A percentile compares a stretch with the other conserved stretches of the same genome.
phyloP scores from a whole-genome alignment of 2,888 invertebrate species.

The Acronicta aceris region DNA sequence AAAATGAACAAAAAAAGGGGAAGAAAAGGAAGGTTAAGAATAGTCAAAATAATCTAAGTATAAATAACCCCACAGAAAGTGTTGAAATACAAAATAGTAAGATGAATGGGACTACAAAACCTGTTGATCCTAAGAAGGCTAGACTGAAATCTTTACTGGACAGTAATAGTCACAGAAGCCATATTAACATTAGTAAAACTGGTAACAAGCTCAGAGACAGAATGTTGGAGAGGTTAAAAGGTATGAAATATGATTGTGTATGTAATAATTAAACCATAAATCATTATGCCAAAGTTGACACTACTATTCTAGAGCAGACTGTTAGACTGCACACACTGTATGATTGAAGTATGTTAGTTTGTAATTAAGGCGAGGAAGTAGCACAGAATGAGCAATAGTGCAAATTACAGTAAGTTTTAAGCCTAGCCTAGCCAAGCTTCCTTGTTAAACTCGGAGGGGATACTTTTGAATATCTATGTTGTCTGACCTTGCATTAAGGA shows the following conservation, averaged over 20 bases:
- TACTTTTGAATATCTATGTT: no score
- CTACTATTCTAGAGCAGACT: no score
- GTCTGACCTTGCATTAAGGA: no score
- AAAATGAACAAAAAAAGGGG: constrained; percentile 52
- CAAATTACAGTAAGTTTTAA: no score
- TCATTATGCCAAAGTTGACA: background rate
- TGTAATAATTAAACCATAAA: background rate
- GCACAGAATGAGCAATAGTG: no score
- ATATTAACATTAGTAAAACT: constrained; percentile 61
- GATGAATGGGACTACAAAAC: constrained; percentile 21
- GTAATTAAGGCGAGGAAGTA: no score
- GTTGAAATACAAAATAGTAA: constrained; percentile 17
- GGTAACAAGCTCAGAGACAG: constrained; percentile 87
- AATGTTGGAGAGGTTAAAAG: constrained; percentile 92
- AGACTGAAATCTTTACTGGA: constrained; percentile 64
- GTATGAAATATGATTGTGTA: constrained; percentile 57
- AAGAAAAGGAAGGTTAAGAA: constrained; percentile 36
- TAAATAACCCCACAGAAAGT: constrained; percentile 18
- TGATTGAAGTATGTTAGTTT: no score
- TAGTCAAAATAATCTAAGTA: constrained; percentile 3
- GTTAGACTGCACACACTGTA: no score
- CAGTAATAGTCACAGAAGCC: constrained; percentile 63
- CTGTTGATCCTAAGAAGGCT: constrained; percentile 65
- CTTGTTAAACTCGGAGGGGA: no score
- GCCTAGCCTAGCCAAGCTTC: no score